Evolutionary conservation across 2,113 vertebrate species (phyloP), one percentile per base, ranked within the genome.

Genomic region (Amphiprion ocellaris): DNA sequence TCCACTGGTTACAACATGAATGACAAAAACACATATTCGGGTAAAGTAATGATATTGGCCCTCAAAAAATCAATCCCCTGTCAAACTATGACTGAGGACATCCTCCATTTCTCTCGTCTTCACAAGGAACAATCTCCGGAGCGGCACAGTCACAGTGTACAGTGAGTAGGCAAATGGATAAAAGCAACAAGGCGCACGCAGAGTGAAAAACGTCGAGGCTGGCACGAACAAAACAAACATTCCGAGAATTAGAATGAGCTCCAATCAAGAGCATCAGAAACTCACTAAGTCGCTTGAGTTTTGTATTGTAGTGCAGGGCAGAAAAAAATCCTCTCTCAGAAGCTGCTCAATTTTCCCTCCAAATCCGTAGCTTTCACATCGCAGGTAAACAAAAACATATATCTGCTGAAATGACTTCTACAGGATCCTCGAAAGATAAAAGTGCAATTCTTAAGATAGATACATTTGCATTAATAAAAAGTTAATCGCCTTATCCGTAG

Each of bases 361-460:
- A 62, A 16, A 63, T 70, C 60, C 19, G 63, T 78, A 46, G 73
- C 79, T 84, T 80, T 70, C 55, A 47, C 65, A 19, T 74, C 76
- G 63, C 75, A 82, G 46, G 64, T 80, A 72, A 85, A 80, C 63
- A 82, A 84, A 89, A 91, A 79, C 82, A 75, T 83, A 89, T 53
- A 81, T 80, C 82, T 79, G 87, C 81, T 75, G 78, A 85, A 90
- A 83, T 83, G 6, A 85, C 84, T 70, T 64, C 73, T 79, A 77
- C 46, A 76, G 71, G 77, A 84, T 85, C 82, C 77, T 83, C 77
- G 37, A 88, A 84, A 91, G 92, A 83, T 83, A 91, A 92, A 94
- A 94, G 93, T 94, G 92, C 93, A 94, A 92, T 90, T 87, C 78
- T 88, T 93, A 86, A 83, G 89, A 92, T 89, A 85, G 81, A 87